These are phyloP conservation scores for Pampus argenteus DNA, from an alignment of 2,797 vertebrate genomes.

Conservation along the genomic window DNA sequence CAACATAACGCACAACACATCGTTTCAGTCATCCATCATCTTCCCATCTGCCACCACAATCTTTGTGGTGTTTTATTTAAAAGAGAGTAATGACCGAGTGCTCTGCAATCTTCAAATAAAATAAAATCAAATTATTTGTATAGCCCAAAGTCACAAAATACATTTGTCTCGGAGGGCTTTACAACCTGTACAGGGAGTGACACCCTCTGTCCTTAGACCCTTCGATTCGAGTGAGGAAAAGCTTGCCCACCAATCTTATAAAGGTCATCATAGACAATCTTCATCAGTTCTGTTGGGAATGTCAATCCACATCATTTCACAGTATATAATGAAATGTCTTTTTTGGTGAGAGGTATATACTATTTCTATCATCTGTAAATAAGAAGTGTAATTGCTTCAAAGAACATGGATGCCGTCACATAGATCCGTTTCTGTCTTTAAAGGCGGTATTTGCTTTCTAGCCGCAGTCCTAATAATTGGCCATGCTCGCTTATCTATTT, in stretches of 20 bases:
- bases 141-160: too few species aligned
- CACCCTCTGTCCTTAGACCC: too few species aligned
- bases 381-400: slow-evolving; percentile 44
- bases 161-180: too few species aligned
- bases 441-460: slow-evolving; percentile 52
- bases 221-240: too few species aligned
- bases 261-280: slow-evolving; percentile 35
- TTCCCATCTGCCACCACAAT: background rate
- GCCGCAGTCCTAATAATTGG: slow-evolving; percentile 68
- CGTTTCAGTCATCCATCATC: slow-evolving; percentile 9
- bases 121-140: too few species aligned
- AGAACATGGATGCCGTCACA: slow-evolving; percentile 38
- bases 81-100: slow-evolving; percentile 7
- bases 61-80: slow-evolving; percentile 26
- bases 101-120: slow-evolving; percentile 14
- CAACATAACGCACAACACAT: background rate
- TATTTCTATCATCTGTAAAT: slow-evolving; percentile 36
- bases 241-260: slow-evolving; percentile 22
- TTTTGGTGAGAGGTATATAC: slow-evolving; percentile 21
- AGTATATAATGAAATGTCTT: slow-evolving; percentile 8
- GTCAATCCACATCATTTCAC: slow-evolving; percentile 38
- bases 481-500: slow-evolving; percentile 68
- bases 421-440: slow-evolving; percentile 49
- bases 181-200: too few species aligned
- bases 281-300: slow-evolving; percentile 17